Percentiles rank a stretch among this genome's conserved stretches.
Evolutionary conservation across 2,888 invertebrate genomes (phyloP).

Genomic region (Octodonta nipae): DNA sequence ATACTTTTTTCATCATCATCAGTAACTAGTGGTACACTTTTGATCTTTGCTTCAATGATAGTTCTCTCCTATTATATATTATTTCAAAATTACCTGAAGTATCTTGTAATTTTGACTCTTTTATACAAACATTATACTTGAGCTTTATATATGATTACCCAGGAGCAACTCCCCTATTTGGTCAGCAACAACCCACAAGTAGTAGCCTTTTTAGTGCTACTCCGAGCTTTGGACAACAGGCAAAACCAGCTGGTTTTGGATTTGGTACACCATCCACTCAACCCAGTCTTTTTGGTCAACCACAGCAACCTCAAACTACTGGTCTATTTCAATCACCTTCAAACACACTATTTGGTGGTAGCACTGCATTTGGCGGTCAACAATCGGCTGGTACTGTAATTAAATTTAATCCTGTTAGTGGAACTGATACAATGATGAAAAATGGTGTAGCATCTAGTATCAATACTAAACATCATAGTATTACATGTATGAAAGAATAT

Average conservation of each 20-base stretch:
- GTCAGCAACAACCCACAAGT: conserved; percentile 37
- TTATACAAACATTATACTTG: too few species aligned
- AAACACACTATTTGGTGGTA: conserved; percentile 37
- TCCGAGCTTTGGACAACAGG: conserved; percentile 41
- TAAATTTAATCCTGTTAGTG: conserved; percentile 77
- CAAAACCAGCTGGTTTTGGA: conserved; percentile 43
- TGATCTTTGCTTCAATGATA: too few species aligned
- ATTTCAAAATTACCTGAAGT: too few species aligned
- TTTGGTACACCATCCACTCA: conserved; percentile 36
- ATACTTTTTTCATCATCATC: too few species aligned
- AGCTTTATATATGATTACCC: not conserved
- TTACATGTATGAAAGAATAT: conserved; percentile 98
- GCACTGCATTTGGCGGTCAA: conserved; percentile 29
- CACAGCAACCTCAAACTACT: conserved; percentile 31
- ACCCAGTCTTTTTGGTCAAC: conserved; percentile 42
- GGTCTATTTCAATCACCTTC: conserved; percentile 25
- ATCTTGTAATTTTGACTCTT: too few species aligned
- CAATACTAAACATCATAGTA: conserved; percentile 88
- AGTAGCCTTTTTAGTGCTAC: conserved; percentile 52
- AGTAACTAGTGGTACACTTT: too few species aligned
- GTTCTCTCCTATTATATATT: not conserved
- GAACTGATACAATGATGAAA: conserved; percentile 84
- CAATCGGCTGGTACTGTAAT: conserved; percentile 53
- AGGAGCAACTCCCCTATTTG: conserved; percentile 29
- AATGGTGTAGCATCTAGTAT: conserved; percentile 73